Conservation (phyloP, 1,140 invertebrate genomes). For the Bombyx mandarina region DNA sequence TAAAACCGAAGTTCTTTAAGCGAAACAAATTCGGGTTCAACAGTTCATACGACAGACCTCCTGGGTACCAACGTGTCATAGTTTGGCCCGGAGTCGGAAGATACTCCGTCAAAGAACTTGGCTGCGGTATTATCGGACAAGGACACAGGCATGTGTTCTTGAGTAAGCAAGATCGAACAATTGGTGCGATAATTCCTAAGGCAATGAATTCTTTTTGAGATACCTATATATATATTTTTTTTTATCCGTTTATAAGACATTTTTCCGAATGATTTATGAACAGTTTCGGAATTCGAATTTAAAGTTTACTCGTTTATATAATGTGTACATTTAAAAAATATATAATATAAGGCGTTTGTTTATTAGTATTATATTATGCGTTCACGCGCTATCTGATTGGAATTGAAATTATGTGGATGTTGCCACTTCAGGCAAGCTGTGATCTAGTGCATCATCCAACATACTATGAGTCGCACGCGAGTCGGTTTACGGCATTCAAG, state of each 20-base stretch:
- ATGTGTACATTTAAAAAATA: too few species aligned
- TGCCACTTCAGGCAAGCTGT: too few species aligned
- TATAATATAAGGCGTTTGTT: too few species aligned
- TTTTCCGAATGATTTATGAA: too few species aligned
- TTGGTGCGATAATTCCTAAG: conserved; percentile 39
- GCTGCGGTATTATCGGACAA: conserved; percentile 31
- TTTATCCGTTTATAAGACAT: background rate
- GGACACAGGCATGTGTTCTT: conserved; percentile 52
- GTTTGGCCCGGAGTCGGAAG: conserved; percentile 55
- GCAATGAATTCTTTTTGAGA: conserved; percentile 50
- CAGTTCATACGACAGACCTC: conserved; percentile 48
- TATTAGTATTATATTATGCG: too few species aligned
- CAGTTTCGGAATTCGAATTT: too few species aligned
- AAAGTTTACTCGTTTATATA: too few species aligned
- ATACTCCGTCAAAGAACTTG: conserved; percentile 24
- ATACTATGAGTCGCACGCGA: too few species aligned
- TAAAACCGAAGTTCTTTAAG: conserved; percentile 29
- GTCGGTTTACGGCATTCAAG: too few species aligned
- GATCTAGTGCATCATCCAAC: too few species aligned
- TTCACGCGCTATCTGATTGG: too few species aligned
- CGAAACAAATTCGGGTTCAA: conserved; percentile 45
- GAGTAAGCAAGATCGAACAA: conserved; percentile 43
- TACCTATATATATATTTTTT: background rate
- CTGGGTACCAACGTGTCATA: conserved; percentile 36
- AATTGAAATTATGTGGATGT: too few species aligned